These are phyloP conservation scores for Labeo catla DNA, from an alignment of 2,113 vertebrate genomes.

Conservation along the genomic window DNA sequence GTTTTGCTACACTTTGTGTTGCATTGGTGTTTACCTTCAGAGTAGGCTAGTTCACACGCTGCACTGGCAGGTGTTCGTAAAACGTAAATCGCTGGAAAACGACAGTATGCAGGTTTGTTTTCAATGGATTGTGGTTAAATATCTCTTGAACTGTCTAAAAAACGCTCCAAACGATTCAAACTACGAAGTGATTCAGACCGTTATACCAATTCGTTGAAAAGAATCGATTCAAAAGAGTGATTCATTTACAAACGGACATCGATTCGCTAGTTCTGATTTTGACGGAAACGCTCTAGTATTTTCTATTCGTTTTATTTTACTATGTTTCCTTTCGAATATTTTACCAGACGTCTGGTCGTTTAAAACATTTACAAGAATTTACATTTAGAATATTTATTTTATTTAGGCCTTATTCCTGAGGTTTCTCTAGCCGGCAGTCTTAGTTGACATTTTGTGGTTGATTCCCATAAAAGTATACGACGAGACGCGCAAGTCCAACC, in stretches of 20 bases:
- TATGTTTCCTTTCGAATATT: too few species aligned
- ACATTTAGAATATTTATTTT: neutral
- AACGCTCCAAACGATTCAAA: neutral
- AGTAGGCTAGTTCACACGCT: neutral
- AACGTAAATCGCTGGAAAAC: neutral
- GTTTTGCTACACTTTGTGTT: neutral
- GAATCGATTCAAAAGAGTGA: neutral
- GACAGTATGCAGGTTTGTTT: neutral
- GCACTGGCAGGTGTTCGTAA: neutral
- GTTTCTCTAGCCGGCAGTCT: neutral
- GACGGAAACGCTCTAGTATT: neutral
- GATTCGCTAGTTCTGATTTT: neutral
- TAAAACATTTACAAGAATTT: neutral
- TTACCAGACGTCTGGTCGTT: too few species aligned
- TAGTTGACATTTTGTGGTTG: neutral
- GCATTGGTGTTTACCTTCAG: neutral
- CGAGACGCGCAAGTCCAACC: neutral
- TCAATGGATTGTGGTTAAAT: neutral
- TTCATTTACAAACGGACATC: neutral
- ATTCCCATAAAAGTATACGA: neutral
- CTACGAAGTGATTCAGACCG: neutral
- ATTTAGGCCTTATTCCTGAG: neutral
- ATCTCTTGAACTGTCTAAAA: neutral
- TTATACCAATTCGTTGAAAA: neutral
- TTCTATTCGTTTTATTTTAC: too few species aligned